Base-by-base conservation (phyloP, 2,797 vertebrate species). In the Podarcis lilfordi region DNA sequence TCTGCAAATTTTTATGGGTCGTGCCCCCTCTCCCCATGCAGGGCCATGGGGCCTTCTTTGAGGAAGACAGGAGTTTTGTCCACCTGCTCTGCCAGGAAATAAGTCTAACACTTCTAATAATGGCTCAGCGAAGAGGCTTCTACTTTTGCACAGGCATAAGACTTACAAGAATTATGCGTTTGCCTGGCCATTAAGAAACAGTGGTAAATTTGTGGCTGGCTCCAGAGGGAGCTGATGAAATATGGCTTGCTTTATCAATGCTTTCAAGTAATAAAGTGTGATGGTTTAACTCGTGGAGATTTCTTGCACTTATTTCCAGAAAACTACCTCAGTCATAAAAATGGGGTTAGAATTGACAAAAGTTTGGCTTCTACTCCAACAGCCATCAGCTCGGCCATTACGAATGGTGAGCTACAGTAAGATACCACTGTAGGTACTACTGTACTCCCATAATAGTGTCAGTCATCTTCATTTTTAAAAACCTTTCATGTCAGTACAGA, bases 271-370 rank as follows among this genome's bases (percentile, higher is more conserved):
- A 95, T 96, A 96, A 96, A 96, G 77, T 80, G 76, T 89, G 91
- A 94, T 93, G 92, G 95, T 94, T 96, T 96, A 94, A 93, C 92
- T 75, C 90, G 89, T 35, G 94, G 93, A 95, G 88, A 85, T 96
- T 89, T 95, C 93, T 94, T 95, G 91, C 88, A 89, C 88, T 82
- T 93, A 94, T 95, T 96, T 95, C 94, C 96, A 95, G 92, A 96
- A 89, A 89, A 76, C 84, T 80, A 80, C 59, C 59, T 83, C 59
- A 71, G 76, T 82, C 91, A 82, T 85, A 88, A 91, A 95, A 72
- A 93, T 89, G 89, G 92, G 88, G 92, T 92, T 93, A 88, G 92
- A 90, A 92, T 75, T 91, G 88, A 82, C 71, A 91, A 80, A 92
- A 94, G 91, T 87, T 93, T 96, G 94, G 94, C 89, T 91, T 66